phyloP scores from a whole-genome alignment of 2,888 invertebrate genomes.

The Drosophila atripex region DNA sequence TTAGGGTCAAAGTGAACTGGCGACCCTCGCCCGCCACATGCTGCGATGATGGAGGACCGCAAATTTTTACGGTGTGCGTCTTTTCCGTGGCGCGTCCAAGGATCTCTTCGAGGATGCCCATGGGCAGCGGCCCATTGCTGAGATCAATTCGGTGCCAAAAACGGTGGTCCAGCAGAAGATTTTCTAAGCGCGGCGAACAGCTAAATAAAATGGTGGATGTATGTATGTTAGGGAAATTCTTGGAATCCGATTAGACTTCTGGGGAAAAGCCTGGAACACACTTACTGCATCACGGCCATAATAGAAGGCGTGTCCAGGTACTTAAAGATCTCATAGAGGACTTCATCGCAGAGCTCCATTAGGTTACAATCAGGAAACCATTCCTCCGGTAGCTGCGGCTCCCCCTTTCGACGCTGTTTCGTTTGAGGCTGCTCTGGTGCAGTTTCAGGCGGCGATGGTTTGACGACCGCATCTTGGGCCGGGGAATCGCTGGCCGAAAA shows the following conservation, averaged over 20 bases:
- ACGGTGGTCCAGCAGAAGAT: conserved; percentile 79
- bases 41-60: conserved; percentile 76
- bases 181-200: conserved; percentile 80
- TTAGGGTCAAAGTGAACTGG: conserved; percentile 75
- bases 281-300: conserved; percentile 80
- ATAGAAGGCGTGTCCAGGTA: conserved; percentile 81
- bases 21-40: conserved; percentile 74
- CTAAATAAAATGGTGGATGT: conserved; percentile 53
- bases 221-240: neutral
- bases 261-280: neutral
- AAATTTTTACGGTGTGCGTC: conserved; percentile 80
- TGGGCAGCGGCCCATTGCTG: conserved; percentile 70
- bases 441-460: conserved; percentile 8
- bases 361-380: conserved; percentile 38
- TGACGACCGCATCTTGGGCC: conserved; percentile 38
- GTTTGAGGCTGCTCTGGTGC: conserved; percentile 48
- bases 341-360: conserved; percentile 81
- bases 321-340: conserved; percentile 82
- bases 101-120: conserved; percentile 75
- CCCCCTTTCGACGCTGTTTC: conserved; percentile 65
- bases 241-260: neutral
- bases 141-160: conserved; percentile 82
- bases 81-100: conserved; percentile 77
- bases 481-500: conserved; percentile 55
- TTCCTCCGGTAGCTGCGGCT: conserved; percentile 16